phyloP scores from a whole-genome alignment of 2,797 vertebrate genomes.

The Diglossa cyanea region DNA sequence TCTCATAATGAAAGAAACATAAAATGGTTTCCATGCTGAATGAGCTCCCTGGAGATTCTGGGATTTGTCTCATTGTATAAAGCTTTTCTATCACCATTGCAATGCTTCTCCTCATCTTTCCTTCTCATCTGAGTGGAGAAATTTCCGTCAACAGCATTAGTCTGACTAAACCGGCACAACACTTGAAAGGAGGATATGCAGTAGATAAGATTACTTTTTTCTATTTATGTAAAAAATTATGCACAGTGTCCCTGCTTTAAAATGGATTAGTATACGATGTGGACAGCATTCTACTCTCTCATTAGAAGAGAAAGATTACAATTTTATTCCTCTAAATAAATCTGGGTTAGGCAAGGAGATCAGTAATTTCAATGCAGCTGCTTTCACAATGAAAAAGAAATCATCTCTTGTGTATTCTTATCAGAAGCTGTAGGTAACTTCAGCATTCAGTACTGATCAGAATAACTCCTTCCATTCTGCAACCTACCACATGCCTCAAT shows the following conservation, averaged over 20 bases:
- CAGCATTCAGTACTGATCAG: slow-evolving; percentile 9
- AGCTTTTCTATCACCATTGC: slow-evolving; percentile 63
- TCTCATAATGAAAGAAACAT: slow-evolving; percentile 71
- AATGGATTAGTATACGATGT: slow-evolving; percentile 57
- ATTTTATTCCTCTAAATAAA: slow-evolving; percentile 70
- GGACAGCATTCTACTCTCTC: slow-evolving; percentile 57
- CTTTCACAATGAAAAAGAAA: slow-evolving; percentile 59
- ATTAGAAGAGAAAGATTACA: slow-evolving; percentile 66
- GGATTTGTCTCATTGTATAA: slow-evolving; percentile 76
- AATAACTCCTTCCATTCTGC: slow-evolving; percentile 21
- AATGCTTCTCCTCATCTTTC: slow-evolving; percentile 68
- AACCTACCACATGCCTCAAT: slow-evolving; percentile 11
- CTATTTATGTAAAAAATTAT: slow-evolving; percentile 70
- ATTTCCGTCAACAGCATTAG: slow-evolving; percentile 73
- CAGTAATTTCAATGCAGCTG: slow-evolving; percentile 62
- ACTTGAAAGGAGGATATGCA: slow-evolving; percentile 38
- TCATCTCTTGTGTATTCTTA: slow-evolving; percentile 57
- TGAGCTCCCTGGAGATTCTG: slow-evolving; percentile 64
- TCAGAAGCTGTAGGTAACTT: slow-evolving; percentile 52
- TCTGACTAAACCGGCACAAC: slow-evolving; percentile 48
- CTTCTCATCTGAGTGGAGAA: slow-evolving; percentile 68
- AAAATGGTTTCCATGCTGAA: slow-evolving; percentile 68
- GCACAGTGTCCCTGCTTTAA: slow-evolving; percentile 48
- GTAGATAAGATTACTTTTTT: slow-evolving; percentile 70
- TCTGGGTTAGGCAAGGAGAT: slow-evolving; percentile 44